Percentiles rank a stretch among this genome's conserved stretches.
These are phyloP conservation scores for Pagetopsis macropterus DNA, from an alignment of 2,797 vertebrate species.

Conservation along the genomic window DNA sequence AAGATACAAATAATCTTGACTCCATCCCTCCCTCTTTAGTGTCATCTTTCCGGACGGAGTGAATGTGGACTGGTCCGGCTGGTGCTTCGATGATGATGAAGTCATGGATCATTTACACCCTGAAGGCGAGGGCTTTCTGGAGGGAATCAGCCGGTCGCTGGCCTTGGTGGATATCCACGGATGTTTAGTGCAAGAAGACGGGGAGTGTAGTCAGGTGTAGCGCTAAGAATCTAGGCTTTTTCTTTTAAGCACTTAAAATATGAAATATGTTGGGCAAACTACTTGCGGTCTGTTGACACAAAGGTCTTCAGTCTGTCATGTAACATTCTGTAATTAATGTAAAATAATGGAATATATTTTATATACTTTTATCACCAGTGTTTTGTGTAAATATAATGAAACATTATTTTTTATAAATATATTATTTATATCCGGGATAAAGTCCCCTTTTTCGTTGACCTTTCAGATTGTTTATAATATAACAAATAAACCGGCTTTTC, in stretches of 20 bases:
- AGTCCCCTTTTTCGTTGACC: constrained; percentile 21
- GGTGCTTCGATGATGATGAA: constrained; percentile 81
- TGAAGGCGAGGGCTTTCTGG: constrained; percentile 42
- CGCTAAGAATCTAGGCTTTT: not conserved
- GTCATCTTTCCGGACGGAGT: constrained; percentile 54
- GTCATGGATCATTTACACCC: constrained; percentile 67
- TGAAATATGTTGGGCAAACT: not conserved
- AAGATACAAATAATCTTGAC: not conserved
- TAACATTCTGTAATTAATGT: constrained; percentile 28
- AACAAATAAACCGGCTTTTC: constrained; percentile 46
- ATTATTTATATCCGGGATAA: constrained; percentile 57
- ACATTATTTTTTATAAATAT: constrained; percentile 32
- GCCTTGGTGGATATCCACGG: constrained; percentile 6
- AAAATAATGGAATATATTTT: constrained; percentile 43
- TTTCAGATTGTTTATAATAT: constrained; percentile 40
- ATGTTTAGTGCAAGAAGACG: constrained; percentile 61
- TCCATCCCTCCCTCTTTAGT: constrained; percentile 51
- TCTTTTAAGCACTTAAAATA: constrained; percentile 4
- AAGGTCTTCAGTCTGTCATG: not conserved
- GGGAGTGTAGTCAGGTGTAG: constrained; percentile 80
- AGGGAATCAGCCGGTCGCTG: constrained; percentile 52
- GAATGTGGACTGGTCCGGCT: constrained; percentile 83
- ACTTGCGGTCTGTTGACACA: not conserved
- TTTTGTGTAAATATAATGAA: constrained; percentile 47
- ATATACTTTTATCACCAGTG: constrained; percentile 1